Evolutionary conservation across 2,113 vertebrate genomes (phyloP).

Genomic region (Pollachius pollachius): DNA sequence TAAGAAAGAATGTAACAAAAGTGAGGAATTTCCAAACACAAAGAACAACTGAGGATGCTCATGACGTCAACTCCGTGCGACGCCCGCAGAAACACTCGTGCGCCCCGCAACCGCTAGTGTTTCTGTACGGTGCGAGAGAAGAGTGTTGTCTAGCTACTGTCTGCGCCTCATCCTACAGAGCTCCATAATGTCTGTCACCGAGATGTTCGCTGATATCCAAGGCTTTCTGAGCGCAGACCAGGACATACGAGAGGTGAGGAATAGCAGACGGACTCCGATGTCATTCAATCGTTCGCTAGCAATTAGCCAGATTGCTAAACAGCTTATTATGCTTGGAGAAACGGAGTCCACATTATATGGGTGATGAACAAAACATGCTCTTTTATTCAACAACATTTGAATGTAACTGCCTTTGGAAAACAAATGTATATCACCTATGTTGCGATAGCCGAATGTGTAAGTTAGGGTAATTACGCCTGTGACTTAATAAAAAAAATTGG

Average conservation of each 20-base stretch:
- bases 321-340: too few species aligned
- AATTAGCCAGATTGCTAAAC: neutral
- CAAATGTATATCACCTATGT: too few species aligned
- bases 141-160: slow-evolving; percentile 27
- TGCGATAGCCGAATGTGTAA: too few species aligned
- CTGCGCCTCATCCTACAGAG: neutral
- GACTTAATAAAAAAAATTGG: too few species aligned
- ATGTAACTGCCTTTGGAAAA: too few species aligned
- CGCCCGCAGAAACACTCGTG: slow-evolving; percentile 12
- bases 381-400: too few species aligned
- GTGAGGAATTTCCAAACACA: too few species aligned
- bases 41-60: neutral
- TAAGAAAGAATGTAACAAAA: too few species aligned
- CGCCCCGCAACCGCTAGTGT: too few species aligned
- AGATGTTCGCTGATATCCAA: slow-evolving; percentile 90
- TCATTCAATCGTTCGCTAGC: neutral
- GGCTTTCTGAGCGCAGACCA: slow-evolving; percentile 89
- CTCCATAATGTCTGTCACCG: slow-evolving; percentile 86
- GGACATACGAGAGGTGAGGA: slow-evolving; percentile 87
- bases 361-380: too few species aligned
- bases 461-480: too few species aligned
- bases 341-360: neutral
- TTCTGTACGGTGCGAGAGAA: slow-evolving; percentile 2
- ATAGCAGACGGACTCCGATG: neutral
- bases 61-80: slow-evolving; percentile 44